A percentile compares a stretch with the other conserved stretches of the same genome.
Evolutionary conservation across 1,140 invertebrate genomes (phyloP).

Genomic region (Lepidurus couesii): DNA sequence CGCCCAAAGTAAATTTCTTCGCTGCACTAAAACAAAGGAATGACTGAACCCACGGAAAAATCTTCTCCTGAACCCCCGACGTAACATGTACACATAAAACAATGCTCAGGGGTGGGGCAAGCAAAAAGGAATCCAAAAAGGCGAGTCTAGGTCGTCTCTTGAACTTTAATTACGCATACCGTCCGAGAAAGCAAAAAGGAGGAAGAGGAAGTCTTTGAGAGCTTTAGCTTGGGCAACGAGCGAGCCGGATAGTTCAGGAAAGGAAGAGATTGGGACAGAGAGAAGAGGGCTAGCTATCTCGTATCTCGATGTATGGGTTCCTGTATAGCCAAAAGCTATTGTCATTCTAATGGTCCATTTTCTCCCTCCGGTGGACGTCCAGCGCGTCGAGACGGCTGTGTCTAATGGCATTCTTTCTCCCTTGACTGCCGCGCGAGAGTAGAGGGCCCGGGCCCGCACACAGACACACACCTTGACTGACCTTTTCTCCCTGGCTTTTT

Average conservation of each 20-base stretch:
- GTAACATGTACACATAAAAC: not conserved
- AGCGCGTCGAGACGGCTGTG: slow-evolving; percentile 10
- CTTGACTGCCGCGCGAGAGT: not conserved
- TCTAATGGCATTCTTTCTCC: slow-evolving; percentile 19
- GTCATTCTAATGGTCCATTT: slow-evolving; percentile 20
- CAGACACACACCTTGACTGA: slow-evolving; percentile 1
- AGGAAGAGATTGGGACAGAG: not conserved
- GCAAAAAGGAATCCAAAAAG: not conserved
- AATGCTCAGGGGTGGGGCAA: not conserved
- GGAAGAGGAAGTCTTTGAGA: not conserved
- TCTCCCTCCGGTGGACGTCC: slow-evolving; percentile 20
- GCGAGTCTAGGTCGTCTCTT: not conserved
- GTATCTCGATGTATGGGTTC: slow-evolving; percentile 9
- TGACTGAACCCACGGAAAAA: not conserved
- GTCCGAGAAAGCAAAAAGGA: not conserved
- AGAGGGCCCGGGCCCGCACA: not conserved
- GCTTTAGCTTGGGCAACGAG: not conserved
- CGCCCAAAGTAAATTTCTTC: too few species aligned
- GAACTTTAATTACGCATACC: slow-evolving; percentile 17
- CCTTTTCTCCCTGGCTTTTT: not conserved
- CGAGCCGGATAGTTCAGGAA: not conserved
- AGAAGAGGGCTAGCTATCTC: not conserved
- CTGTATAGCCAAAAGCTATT: not conserved
- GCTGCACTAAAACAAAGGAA: not conserved
- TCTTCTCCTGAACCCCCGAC: not conserved